Evolutionary conservation across 2,113 vertebrate genomes (phyloP).

Genomic region (Ranitomeya variabilis): DNA sequence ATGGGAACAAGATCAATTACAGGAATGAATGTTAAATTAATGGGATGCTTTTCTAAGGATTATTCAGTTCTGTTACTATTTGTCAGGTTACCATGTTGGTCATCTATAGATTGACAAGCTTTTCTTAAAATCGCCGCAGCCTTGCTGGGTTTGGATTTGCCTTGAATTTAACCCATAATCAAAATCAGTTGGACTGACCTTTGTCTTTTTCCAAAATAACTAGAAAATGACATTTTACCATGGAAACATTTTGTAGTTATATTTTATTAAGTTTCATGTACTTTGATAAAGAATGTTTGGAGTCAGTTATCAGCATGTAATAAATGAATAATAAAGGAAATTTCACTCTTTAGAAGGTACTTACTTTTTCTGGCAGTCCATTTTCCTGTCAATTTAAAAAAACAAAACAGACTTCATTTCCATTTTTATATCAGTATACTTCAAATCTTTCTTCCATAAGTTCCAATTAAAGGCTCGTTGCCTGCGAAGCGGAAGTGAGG

Average conservation of each 20-base stretch:
- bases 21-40: not conserved
- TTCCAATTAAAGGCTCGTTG: no score
- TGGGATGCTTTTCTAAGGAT: not conserved
- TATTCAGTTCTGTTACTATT: not conserved
- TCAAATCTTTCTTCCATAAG: not conserved
- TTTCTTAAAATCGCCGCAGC: not conserved
- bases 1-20: not conserved
- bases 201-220: not conserved
- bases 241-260: not conserved
- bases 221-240: not conserved
- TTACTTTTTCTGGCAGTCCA: not conserved
- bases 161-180: not conserved
- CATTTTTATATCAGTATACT: not conserved
- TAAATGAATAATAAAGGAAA: not conserved
- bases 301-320: not conserved
- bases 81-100: not conserved
- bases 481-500: not conserved
- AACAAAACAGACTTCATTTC: no score
- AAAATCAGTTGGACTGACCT: not conserved
- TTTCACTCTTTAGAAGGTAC: not conserved
- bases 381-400: not conserved
- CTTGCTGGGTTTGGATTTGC: not conserved
- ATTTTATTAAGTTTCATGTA: not conserved
- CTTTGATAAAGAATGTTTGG: not conserved
- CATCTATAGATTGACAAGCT: not conserved